Base-by-base conservation (phyloP, 2,888 invertebrate species). In the Prenolepis imparis region DNA sequence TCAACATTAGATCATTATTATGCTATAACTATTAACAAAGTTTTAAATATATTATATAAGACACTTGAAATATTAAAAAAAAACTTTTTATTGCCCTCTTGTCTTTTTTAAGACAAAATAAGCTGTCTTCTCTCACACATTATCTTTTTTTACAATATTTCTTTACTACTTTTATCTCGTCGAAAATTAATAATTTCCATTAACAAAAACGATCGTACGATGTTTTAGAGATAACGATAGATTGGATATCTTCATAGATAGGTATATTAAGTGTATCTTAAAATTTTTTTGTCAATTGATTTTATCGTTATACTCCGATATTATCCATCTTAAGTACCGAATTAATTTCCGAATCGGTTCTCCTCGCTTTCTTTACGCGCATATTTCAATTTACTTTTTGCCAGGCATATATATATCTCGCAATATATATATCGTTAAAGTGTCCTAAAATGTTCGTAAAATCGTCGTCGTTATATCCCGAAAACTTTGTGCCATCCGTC, bases 401-500 rank as follows among this genome's bases (percentile, higher is more conserved):
- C 8, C 21, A 57, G 32, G 32, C 39, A n/a, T n/a, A 52, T 61
- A 72, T 24, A 72, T 39, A 5, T 72, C 73, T n/a, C 44, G 32
- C 39, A n/a, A n/a, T n/a, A 52, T 61, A 72, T 24, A 72, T 39
- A 5, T 72, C 73, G 21, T 80, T 61, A 59, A 57, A 73, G 36
- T 32, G 55, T 57, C 36, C 57, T 36, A 48, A 75, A 74, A 75
- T 36, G 39, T 24, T 83, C 28, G 44, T 63, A 32, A 82, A 83
- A 82, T 63, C 61, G 36, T 52, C 28, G 55, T 41, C 63, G 81
- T 32, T 52, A 36, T 83, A 84, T 85, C 67, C 55, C 28, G 28
- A 36, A 24, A 59, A 81, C 74, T 73, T 73, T 73, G 77, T 77
- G 77, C 44, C 72, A 55, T 59, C 57, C 44, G 59, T 73, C 78